phyloP scores from a whole-genome alignment of 2,113 vertebrate genomes.

The Globicephala melas region DNA sequence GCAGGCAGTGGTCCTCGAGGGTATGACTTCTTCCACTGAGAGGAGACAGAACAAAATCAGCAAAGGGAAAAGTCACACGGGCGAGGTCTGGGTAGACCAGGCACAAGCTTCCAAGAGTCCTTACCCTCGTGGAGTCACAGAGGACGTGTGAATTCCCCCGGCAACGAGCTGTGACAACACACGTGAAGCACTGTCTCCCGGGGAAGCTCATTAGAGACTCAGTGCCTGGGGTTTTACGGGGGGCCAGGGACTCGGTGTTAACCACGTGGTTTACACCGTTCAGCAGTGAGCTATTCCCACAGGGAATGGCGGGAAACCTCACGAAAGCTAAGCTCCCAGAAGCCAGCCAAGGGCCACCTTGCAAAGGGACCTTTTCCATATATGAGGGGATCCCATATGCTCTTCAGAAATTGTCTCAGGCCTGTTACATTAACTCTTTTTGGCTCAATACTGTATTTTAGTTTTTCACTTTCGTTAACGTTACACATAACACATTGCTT shows the following conservation, averaged over 20 bases:
- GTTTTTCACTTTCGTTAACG: not conserved
- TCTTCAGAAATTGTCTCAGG: not conserved
- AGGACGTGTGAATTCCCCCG: not conserved
- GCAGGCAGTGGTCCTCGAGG: not conserved
- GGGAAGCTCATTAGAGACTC: not conserved
- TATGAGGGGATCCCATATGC: not conserved
- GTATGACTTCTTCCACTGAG: not conserved
- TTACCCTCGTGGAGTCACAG: not conserved
- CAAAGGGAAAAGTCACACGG: not conserved
- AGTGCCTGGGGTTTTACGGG: not conserved
- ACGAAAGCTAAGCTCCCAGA: not conserved
- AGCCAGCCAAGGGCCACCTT: not conserved
- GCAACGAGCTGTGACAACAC: not conserved
- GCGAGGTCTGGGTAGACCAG: not conserved
- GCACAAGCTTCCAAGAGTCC: not conserved
- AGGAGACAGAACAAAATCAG: not conserved
- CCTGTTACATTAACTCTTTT: not conserved
- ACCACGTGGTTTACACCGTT: not conserved
- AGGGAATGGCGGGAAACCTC: not conserved
- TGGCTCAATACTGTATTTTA: not conserved
- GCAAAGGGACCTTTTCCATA: not conserved
- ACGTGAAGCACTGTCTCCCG: not conserved
- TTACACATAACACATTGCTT: not conserved
- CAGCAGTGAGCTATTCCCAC: not conserved
- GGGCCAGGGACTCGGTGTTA: not conserved